phyloP scores from a whole-genome alignment of 1,140 invertebrate species.

The Caenorhabditis remanei region DNA sequence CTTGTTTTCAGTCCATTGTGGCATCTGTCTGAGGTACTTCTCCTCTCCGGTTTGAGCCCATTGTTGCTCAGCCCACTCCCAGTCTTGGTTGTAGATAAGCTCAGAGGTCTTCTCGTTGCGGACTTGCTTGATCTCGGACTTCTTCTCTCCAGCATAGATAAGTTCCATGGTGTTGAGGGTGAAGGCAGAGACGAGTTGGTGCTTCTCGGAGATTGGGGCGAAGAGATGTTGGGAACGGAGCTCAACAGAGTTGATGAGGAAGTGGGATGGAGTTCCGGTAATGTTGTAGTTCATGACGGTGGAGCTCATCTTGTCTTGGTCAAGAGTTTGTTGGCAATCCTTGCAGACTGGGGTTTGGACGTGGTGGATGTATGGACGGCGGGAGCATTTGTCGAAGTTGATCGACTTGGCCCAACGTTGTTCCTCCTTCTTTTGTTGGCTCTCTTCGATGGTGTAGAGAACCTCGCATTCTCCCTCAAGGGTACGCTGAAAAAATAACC shows the following conservation, averaged over 20 bases:
- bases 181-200: constrained; percentile 58
- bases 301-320: constrained; percentile 59
- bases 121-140: constrained; percentile 44
- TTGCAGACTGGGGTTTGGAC: constrained; percentile 59
- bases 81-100: constrained; percentile 68
- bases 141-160: constrained; percentile 58
- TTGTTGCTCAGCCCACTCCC: constrained; percentile 67
- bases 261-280: constrained; percentile 57
- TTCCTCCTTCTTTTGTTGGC: constrained; percentile 40
- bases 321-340: constrained; percentile 41
- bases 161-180: constrained; percentile 55
- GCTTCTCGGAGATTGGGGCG: constrained; percentile 53
- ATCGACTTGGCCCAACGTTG: constrained; percentile 59
- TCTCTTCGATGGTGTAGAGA: constrained; percentile 59
- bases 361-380: constrained; percentile 59
- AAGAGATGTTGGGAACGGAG: constrained; percentile 59
- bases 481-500: constrained; percentile 51
- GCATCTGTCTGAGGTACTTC: constrained; percentile 57
- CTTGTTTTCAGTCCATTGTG: constrained; percentile 63
- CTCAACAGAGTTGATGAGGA: constrained; percentile 61
- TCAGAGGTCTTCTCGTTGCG: constrained; percentile 65
- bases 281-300: constrained; percentile 63
- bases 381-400: constrained; percentile 64
- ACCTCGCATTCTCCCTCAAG: constrained; percentile 65
- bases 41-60: constrained; percentile 70